phyloP scores from a whole-genome alignment of 2,888 invertebrate genomes.

The Nowickia ferox region DNA sequence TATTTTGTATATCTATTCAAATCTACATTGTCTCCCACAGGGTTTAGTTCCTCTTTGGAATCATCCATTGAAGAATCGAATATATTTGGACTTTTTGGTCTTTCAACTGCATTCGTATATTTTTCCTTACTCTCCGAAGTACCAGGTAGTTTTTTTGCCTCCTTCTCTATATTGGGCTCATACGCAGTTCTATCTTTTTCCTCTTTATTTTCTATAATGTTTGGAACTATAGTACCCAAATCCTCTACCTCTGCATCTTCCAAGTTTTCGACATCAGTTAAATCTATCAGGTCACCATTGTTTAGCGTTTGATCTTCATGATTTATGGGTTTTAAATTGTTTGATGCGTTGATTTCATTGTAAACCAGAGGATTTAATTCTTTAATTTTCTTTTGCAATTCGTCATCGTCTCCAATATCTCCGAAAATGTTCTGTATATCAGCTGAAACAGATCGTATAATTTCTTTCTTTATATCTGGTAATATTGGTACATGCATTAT shows the following conservation, averaged over 20 bases:
- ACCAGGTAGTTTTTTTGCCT: not conserved
- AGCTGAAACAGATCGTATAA: slow-evolving; percentile 72
- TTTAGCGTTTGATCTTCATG: slow-evolving; percentile 15
- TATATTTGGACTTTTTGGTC: slow-evolving; percentile 72
- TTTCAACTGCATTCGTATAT: not conserved
- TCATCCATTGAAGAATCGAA: slow-evolving; percentile 73
- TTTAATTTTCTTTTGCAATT: slow-evolving; percentile 74
- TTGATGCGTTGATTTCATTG: slow-evolving; percentile 72
- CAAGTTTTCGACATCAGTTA: slow-evolving; percentile 74
- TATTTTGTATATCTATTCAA: slow-evolving; percentile 57
- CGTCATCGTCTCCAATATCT: slow-evolving; percentile 71
- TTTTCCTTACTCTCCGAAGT: not conserved
- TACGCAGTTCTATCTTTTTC: not conserved
- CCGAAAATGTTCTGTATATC: slow-evolving; percentile 79
- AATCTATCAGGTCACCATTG: slow-evolving; percentile 68
- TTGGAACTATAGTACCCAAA: slow-evolving; percentile 39
- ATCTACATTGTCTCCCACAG: slow-evolving; percentile 16
- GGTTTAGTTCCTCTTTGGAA: slow-evolving; percentile 59
- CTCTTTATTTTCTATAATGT: not conserved
- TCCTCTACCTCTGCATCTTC: slow-evolving; percentile 39
- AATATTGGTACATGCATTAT: slow-evolving; percentile 76
- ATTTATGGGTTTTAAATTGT: slow-evolving; percentile 20
- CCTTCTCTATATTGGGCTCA: not conserved
- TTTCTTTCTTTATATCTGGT: slow-evolving; percentile 75
- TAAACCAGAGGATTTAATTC: slow-evolving; percentile 77